Evolutionary conservation across 2,113 vertebrate species (phyloP).

Genomic region (Rhinoderma darwinii): DNA sequence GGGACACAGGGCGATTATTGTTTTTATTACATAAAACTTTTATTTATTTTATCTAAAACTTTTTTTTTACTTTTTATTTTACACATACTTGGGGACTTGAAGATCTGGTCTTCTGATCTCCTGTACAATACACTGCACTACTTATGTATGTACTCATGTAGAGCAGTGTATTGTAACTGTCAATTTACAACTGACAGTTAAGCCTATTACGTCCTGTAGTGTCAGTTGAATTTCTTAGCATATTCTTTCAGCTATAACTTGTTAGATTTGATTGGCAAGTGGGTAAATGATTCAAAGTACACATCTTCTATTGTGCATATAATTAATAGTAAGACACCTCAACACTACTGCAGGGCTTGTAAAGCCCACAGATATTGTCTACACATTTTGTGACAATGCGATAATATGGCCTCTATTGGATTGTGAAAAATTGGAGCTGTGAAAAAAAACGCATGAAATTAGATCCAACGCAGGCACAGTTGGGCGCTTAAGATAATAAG

Average conservation of each 20-base stretch:
- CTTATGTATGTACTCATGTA: no score
- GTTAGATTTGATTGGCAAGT: background rate
- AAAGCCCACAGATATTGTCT: constrained; percentile 8
- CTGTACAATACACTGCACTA: no score
- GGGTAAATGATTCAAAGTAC: background rate
- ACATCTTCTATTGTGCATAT: background rate
- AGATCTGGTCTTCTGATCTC: no score
- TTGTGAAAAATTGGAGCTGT: background rate
- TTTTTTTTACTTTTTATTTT: no score
- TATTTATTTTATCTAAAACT: no score
- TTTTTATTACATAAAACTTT: no score
- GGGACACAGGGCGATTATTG: no score
- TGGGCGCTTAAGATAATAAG: background rate
- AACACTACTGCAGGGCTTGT: background rate
- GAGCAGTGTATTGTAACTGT: no score
- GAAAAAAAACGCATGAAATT: background rate
- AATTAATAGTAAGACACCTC: background rate
- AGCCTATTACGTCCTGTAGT: background rate
- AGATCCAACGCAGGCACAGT: constrained; percentile 11
- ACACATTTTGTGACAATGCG: constrained; percentile 2
- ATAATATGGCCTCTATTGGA: background rate
- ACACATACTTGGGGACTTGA: no score
- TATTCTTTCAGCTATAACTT: background rate
- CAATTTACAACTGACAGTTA: no score
- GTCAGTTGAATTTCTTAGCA: background rate